Evolutionary conservation across 2,888 invertebrate species (phyloP).

Genomic region (Agrochola lychnidis): DNA sequence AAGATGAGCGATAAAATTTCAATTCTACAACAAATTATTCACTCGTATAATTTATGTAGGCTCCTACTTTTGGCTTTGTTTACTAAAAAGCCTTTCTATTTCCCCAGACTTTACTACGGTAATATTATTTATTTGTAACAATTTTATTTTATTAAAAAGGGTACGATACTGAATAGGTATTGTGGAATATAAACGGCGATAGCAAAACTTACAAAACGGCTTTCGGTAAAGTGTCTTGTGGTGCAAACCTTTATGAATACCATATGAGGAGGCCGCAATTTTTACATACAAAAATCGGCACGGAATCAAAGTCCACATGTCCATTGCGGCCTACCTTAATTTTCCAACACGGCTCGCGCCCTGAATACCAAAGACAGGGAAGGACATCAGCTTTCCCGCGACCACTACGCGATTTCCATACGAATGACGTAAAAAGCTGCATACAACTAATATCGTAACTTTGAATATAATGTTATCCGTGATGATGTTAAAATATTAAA

Average conservation of each 20-base stretch:
- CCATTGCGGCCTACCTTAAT: slow-evolving; percentile 86
- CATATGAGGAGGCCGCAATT: slow-evolving; percentile 81
- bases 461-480: slow-evolving; percentile 68
- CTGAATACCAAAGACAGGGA: slow-evolving; percentile 84
- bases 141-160: slow-evolving; percentile 68
- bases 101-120: slow-evolving; percentile 33
- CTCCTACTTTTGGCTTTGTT: slow-evolving; percentile 34
- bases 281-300: slow-evolving; percentile 85
- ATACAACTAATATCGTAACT: slow-evolving; percentile 70
- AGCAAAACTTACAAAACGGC: slow-evolving; percentile 73
- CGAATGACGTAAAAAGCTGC: slow-evolving; percentile 75
- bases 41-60: slow-evolving; percentile 54
- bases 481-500: slow-evolving; percentile 77
- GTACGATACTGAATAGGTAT: slow-evolving; percentile 57
- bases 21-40: slow-evolving; percentile 54
- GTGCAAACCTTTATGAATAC: slow-evolving; percentile 83
- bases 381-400: slow-evolving; percentile 79
- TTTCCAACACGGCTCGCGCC: slow-evolving; percentile 80
- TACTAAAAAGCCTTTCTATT: slow-evolving; percentile 50
- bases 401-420: slow-evolving; percentile 80
- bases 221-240: slow-evolving; percentile 76
- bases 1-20: slow-evolving; percentile 46
- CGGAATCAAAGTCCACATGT: slow-evolving; percentile 87
- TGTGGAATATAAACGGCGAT: slow-evolving; percentile 63
- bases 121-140: slow-evolving; percentile 60